phyloP scores from a whole-genome alignment of 2,797 vertebrate species.

The Manis crassicaudata region DNA sequence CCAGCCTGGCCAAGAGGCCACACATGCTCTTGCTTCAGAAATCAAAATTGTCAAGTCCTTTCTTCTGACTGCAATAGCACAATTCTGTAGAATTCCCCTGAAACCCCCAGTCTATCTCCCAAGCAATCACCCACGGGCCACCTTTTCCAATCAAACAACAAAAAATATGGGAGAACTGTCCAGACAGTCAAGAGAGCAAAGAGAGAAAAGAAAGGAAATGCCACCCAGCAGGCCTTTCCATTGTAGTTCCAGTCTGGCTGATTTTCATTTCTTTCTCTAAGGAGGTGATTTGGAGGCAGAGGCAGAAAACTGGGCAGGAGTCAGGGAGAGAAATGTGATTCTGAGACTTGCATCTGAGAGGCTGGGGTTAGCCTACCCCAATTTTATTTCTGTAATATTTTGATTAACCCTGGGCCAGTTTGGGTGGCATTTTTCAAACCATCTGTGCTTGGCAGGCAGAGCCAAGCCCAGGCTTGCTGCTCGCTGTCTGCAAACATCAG shows the following conservation, averaged over 20 bases:
- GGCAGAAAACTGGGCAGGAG: background rate
- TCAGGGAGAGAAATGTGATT: background rate
- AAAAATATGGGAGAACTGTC: background rate
- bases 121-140: background rate
- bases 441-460: constrained; percentile 20
- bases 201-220: background rate
- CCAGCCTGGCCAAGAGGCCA: background rate
- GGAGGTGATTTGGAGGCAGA: background rate
- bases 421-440: constrained; percentile 51
- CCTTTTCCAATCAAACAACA: background rate
- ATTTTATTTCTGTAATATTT: constrained; percentile 56
- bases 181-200: background rate
- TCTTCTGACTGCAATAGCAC: background rate
- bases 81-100: background rate
- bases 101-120: background rate
- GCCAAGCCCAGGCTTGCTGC: constrained; percentile 8
- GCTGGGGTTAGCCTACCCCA: background rate
- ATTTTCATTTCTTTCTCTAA: background rate
- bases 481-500: constrained; percentile 19
- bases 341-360: background rate
- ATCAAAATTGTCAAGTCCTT: background rate
- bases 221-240: too few relatives aligned
- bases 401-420: constrained; percentile 44
- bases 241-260: background rate
- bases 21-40: background rate